Conservation (phyloP, 2,888 invertebrate genomes). For the Eristalis intricaria region DNA sequence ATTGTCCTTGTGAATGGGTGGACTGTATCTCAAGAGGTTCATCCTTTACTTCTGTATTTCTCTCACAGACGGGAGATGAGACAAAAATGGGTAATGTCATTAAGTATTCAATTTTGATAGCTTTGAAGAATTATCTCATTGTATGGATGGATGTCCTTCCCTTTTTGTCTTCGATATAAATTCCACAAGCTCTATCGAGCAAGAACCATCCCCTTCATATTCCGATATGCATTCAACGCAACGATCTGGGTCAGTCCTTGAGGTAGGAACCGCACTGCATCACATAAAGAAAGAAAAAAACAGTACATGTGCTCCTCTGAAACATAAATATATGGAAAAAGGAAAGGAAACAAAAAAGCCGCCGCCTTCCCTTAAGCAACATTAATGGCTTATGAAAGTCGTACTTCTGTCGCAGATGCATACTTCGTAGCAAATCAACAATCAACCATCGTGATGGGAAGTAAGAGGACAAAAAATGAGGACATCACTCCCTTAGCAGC, state of each 20-base stretch:
- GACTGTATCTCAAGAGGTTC: constrained; percentile 7
- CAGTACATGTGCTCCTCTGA: neutral
- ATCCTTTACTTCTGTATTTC: neutral
- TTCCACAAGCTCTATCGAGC: neutral
- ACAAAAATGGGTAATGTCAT: neutral
- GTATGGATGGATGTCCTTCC: constrained; percentile 2
- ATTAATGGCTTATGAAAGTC: constrained; percentile 57
- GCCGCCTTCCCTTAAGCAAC: constrained; percentile 25
- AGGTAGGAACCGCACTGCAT: constrained; percentile 35
- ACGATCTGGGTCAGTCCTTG: constrained; percentile 44
- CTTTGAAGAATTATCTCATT: constrained; percentile 19
- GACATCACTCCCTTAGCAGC: neutral
- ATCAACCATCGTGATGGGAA: constrained; percentile 33
- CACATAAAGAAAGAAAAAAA: neutral
- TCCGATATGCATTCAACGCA: constrained; percentile 18
- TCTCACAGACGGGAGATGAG: neutral
- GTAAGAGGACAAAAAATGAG: constrained; percentile 9
- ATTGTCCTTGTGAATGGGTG: constrained; percentile 5
- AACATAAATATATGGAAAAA: neutral
- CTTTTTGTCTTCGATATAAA: neutral
- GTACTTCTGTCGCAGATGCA: constrained; percentile 50
- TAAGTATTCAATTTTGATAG: constrained; percentile 25
- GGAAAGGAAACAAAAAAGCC: neutral
- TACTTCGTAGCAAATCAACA: constrained; percentile 46
- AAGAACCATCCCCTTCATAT: neutral